Base-by-base conservation (phyloP, 2,797 vertebrate species). In the Takifugu ocellatus region DNA sequence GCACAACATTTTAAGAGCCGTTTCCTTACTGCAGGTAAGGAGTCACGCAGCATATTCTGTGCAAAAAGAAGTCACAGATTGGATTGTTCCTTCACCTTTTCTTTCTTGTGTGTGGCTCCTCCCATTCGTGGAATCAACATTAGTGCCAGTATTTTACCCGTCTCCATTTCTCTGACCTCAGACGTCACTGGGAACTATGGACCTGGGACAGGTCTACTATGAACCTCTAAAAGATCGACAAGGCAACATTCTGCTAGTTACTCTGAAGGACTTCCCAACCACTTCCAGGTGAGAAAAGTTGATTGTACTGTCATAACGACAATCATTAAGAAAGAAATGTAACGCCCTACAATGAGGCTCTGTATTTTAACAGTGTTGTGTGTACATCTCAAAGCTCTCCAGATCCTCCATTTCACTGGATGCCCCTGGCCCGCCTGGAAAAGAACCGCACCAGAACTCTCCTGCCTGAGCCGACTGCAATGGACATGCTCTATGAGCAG, bases 141-240 rank as follows among this genome's bases (percentile, higher is more conserved):
- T 57, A 53, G 70, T 72, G 74, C 52, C 56, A 50, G 21, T 43
- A 39, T 71, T 70, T 61, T 39, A 58, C 46, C 9, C 50, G 36
- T 48, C 17, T 31, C 51, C 42, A 25, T 53, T 46, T 29, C 17
- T 59, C 42, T 54, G 25, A 49, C 17, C 39, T 51, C 74, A 93
- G 92, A 79, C 84, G 10, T 90, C 87, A 1, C 65, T 93, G 45
- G 89, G 90, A 54, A 88, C 87, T 5, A 56, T 78, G 45, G 89
- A 93, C 70, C 72, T 93, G 70, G 92, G 92, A 26, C 90, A 90
- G 78, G 84, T 92, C 49, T 88, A 92, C 82, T 92, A 86, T 15
- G 91, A 92, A 42, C 90, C 90, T 4, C 80, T 93, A 62, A 92
- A 92, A 80, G 91, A 93, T 74, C 72, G 85, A 15, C 92, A 92